These are phyloP conservation scores for Trematomus bernacchii DNA, from an alignment of 2,797 vertebrate genomes.

Conservation along the genomic window DNA sequence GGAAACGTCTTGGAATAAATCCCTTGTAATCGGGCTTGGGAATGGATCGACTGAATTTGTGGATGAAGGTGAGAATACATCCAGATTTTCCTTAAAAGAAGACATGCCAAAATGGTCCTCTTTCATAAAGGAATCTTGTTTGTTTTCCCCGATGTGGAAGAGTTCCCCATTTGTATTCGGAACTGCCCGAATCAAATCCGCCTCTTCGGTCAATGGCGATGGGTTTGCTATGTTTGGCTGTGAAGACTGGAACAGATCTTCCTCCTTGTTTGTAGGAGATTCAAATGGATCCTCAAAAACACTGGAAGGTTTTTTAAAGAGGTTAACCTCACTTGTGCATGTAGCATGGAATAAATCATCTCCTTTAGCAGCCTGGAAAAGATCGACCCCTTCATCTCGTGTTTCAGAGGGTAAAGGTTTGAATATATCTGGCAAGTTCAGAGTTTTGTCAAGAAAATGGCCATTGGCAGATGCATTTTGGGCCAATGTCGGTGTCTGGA, in stretches of 20 bases:
- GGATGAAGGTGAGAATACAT: constrained; percentile 49
- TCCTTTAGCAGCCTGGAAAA: constrained; percentile 16
- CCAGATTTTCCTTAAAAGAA: not conserved
- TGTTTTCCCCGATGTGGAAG: not conserved
- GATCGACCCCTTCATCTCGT: not conserved
- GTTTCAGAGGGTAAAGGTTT: not conserved
- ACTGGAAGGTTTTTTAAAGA: constrained; percentile 13
- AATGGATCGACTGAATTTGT: constrained; percentile 38
- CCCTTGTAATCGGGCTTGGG: constrained; percentile 42
- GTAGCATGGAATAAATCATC: not conserved
- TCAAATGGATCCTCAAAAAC: constrained; percentile 31
- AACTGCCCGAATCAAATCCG: constrained; percentile 33
- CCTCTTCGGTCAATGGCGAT: not conserved
- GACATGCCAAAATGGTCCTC: not conserved
- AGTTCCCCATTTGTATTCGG: not conserved
- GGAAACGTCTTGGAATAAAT: constrained; percentile 56
- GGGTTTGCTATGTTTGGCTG: not conserved
- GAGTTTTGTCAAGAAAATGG: not conserved
- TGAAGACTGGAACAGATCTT: constrained; percentile 23
- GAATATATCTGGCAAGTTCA: constrained; percentile 30
- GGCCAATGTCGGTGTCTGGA: not conserved
- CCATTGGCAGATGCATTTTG: not conserved
- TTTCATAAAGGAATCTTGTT: not conserved
- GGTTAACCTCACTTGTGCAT: not conserved
- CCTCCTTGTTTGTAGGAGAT: constrained; percentile 13